Evolutionary conservation across 2,888 invertebrate species (phyloP), one percentile per base, ranked within the genome.

Genomic region (Dinocampus coccinellae): DNA sequence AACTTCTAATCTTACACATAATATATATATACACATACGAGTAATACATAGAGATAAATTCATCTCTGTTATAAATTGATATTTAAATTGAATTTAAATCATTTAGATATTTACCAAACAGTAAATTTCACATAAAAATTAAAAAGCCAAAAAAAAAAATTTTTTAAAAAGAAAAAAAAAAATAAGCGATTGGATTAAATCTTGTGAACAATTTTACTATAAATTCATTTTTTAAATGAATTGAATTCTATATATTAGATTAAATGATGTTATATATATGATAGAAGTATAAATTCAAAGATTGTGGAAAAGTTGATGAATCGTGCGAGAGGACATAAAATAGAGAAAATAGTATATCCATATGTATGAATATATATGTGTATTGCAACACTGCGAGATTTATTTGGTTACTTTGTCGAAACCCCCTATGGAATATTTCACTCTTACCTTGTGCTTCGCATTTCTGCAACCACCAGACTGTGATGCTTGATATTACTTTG

Each of bases 381-480:
- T 22, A 13, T 26, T 24, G 33, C 34, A 58, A 58, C 9, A 34
- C 33, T 58, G 34, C 34, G 36, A 65, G 65, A 65, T 65, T 65
- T 65, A 65, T 65, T 55, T 33, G 34, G 52, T 53, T 65, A 65
- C 55, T 65, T 55, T 36, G 34, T 65, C 34, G 36, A 65, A 65
- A 65, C 55, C 34, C 29, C 65, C 55, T 24, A 1, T n/a, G 24
- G 36, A 64, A 65, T 65, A 65, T 65, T 65, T 65, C 53, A 65
- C 55, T 34, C 34, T 13, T 33, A 33, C n/a, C 36, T 65, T 33
- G 33, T 65, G 29, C 22, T 52, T 10, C 13, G 13, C 3, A 60
- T 60, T 16, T 16, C 34, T 33, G 52, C 52, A 52, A 52, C 52
- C 63, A 26, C 26, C n/a, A 26, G n/a, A 52, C 29, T 47, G n/a